phyloP scores from a whole-genome alignment of 2,888 invertebrate genomes.

The Lycocerus yunnanus region DNA sequence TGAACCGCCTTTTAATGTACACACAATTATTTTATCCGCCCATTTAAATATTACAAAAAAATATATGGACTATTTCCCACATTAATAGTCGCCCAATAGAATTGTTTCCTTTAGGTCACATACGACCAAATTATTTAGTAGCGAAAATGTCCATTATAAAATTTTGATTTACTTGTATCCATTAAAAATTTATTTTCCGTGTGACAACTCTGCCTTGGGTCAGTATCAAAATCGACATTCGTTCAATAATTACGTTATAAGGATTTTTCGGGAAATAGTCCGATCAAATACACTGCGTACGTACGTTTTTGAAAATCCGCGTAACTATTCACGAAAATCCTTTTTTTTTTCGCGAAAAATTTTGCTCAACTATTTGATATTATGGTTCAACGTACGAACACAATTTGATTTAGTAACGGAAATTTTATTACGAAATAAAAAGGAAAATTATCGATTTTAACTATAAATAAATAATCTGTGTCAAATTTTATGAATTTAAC shows the following conservation, averaged over 20 bases:
- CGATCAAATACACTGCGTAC: neutral
- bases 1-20: slow-evolving; percentile 30
- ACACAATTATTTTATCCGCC: slow-evolving; percentile 25
- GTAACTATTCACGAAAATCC: neutral
- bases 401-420: neutral
- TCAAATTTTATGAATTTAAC: neutral
- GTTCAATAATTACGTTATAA: neutral
- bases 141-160: neutral
- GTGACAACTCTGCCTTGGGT: neutral
- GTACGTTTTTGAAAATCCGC: neutral
- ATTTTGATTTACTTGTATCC: neutral
- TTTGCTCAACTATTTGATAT: neutral
- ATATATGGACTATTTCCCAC: neutral
- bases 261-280: neutral
- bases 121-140: neutral
- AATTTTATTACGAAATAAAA: neutral
- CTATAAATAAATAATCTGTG: neutral
- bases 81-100: neutral
- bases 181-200: neutral
- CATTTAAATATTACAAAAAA: neutral
- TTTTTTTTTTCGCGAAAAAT: neutral
- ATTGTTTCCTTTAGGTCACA: neutral
- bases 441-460: neutral
- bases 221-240: neutral
- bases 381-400: neutral